Conservation (phyloP, 2,888 invertebrate species). For the Parthenolecanium corni region DNA sequence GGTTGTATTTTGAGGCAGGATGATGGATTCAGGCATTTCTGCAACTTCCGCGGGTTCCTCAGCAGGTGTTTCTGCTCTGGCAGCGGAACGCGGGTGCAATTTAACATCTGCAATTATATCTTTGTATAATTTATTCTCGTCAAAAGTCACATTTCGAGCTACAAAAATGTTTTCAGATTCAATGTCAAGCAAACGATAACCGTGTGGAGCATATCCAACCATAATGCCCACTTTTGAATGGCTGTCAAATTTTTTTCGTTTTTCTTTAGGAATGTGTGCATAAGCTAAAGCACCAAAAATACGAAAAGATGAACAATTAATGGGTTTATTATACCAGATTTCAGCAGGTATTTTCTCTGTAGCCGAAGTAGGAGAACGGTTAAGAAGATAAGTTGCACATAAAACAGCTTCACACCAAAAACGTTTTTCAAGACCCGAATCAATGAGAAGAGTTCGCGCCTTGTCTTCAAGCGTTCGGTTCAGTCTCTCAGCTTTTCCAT, state of each 20-base stretch:
- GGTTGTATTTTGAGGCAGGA: too few relatives aligned
- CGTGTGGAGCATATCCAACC: constrained; percentile 6
- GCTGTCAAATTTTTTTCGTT: background rate
- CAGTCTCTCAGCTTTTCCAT: constrained; percentile 11
- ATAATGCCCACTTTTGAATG: background rate
- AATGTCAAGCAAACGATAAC: background rate
- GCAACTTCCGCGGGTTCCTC: too few relatives aligned
- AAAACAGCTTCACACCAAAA: constrained; percentile 4
- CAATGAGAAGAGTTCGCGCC: background rate
- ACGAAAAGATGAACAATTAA: background rate
- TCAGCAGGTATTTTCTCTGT: constrained; percentile 1
- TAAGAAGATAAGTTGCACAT: constrained; percentile 1
- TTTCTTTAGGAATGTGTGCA: constrained; percentile 7
- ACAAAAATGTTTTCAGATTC: background rate
- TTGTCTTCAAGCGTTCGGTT: background rate
- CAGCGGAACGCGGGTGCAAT: too few relatives aligned
- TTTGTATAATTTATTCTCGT: background rate
- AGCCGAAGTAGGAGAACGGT: background rate
- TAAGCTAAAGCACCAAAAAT: constrained; percentile 1
- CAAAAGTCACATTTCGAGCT: background rate
- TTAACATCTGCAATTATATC: background rate
- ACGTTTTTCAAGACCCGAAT: background rate
- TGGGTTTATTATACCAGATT: background rate
- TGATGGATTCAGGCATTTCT: too few relatives aligned
- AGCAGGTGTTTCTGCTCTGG: too few relatives aligned